Percentiles rank a stretch among this genome's conserved stretches.
Conservation (phyloP, 2,888 invertebrate genomes). For the Sphaerophoria rueppellii region DNA sequence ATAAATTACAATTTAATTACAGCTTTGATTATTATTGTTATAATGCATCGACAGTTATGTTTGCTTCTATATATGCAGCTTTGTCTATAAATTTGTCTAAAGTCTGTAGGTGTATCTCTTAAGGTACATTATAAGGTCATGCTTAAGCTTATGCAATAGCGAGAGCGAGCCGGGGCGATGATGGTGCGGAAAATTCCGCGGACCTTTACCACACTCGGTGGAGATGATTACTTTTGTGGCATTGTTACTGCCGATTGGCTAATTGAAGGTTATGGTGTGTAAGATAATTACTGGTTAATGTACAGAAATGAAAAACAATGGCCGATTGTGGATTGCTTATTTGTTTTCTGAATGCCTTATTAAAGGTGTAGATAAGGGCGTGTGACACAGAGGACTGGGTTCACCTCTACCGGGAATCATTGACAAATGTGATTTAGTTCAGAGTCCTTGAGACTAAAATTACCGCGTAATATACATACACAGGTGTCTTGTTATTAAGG, state of each 20-base stretch:
- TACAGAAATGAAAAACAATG: slow-evolving; percentile 22
- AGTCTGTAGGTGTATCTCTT: not conserved
- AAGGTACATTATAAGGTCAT: not conserved
- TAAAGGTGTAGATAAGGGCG: not conserved
- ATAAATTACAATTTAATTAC: slow-evolving; percentile 47
- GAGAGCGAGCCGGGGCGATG: not conserved
- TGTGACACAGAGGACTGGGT: too few species aligned
- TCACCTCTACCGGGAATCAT: too few species aligned
- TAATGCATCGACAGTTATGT: slow-evolving; percentile 16
- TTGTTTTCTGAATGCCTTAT: not conserved
- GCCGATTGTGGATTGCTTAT: not conserved
- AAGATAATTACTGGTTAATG: slow-evolving; percentile 33
- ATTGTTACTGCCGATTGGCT: slow-evolving; percentile 12
- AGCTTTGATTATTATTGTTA: slow-evolving; percentile 38
- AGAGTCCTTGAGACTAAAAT: too few species aligned
- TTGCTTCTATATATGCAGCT: not conserved
- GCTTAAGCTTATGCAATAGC: not conserved
- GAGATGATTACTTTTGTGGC: slow-evolving; percentile 22
- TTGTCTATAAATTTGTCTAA: not conserved
- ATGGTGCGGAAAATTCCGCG: not conserved
- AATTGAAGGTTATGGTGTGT: slow-evolving; percentile 36
- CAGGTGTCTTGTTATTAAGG: too few species aligned
- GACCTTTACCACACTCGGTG: not conserved
- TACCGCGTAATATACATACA: too few species aligned
- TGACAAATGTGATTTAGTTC: too few species aligned